These are phyloP conservation scores for Naso thynnoides DNA, from an alignment of 2,797 vertebrate genomes.

Conservation along the genomic window DNA sequence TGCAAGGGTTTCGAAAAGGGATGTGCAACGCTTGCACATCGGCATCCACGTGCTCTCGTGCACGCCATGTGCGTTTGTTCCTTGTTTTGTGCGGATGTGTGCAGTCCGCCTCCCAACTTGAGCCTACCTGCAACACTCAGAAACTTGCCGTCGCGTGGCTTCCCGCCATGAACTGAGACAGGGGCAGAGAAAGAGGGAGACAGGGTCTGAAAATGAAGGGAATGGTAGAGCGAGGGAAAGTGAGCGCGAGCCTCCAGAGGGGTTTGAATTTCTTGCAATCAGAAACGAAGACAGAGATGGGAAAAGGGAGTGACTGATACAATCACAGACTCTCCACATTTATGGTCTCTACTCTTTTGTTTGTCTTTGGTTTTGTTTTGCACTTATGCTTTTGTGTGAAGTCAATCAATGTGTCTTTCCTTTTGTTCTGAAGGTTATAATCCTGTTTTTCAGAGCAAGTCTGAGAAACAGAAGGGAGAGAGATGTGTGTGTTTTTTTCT, in stretches of 20 bases:
- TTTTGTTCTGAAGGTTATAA: constrained; percentile 11
- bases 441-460: background rate
- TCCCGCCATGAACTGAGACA: constrained; percentile 3
- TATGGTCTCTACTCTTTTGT: background rate
- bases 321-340: constrained; percentile 44
- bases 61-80: background rate
- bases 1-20: background rate
- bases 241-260: constrained; percentile 38
- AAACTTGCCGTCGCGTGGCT: constrained; percentile 15
- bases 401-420: constrained; percentile 40
- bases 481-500: background rate
- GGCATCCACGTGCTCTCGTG: background rate
- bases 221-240: background rate
- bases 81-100: background rate
- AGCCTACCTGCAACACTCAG: constrained; percentile 13
- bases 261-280: constrained; percentile 55
- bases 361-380: constrained; percentile 41
- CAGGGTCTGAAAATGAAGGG: constrained; percentile 14
- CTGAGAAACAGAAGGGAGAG: constrained; percentile 1
- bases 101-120: background rate
- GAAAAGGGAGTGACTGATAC: constrained; percentile 26
- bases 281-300: constrained; percentile 22
- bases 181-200: constrained; percentile 20
- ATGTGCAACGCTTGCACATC: background rate
- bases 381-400: constrained; percentile 54